A percentile compares a stretch with the other conserved stretches of the same genome.
Evolutionary conservation across 2,797 vertebrate species (phyloP).

Genomic region (Heterohyrax brucei): DNA sequence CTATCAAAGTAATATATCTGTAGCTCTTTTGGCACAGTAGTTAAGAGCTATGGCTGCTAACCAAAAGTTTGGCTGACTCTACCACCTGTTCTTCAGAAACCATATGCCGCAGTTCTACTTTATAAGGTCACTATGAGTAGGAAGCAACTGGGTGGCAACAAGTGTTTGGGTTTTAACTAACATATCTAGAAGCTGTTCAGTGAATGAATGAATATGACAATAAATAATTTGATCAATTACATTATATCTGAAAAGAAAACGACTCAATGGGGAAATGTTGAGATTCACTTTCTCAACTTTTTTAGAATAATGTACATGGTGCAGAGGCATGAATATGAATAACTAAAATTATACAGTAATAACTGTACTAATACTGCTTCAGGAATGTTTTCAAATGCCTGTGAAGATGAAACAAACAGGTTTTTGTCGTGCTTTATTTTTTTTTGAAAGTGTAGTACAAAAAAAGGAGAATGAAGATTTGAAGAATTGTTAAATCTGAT

Average conservation of each 20-base stretch:
- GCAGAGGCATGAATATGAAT: background rate
- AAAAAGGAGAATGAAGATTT: background rate
- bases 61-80: too few relatives aligned
- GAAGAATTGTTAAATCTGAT: background rate
- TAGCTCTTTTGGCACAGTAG: too few relatives aligned
- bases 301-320: background rate
- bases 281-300: background rate
- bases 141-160: too few relatives aligned
- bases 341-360: background rate
- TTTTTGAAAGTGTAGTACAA: background rate
- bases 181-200: background rate
- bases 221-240: background rate
- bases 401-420: background rate
- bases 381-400: background rate
- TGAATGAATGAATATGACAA: background rate
- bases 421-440: background rate
- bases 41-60: too few relatives aligned
- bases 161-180: background rate
- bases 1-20: background rate
- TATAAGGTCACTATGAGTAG: too few relatives aligned
- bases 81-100: too few relatives aligned
- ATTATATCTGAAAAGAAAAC: background rate
- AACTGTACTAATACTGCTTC: background rate
- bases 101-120: too few relatives aligned
- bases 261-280: background rate